Percentiles rank a stretch among this genome's conserved stretches.
Conservation (phyloP, 1,140 invertebrate genomes). For the Teleopsis dalmanni region DNA sequence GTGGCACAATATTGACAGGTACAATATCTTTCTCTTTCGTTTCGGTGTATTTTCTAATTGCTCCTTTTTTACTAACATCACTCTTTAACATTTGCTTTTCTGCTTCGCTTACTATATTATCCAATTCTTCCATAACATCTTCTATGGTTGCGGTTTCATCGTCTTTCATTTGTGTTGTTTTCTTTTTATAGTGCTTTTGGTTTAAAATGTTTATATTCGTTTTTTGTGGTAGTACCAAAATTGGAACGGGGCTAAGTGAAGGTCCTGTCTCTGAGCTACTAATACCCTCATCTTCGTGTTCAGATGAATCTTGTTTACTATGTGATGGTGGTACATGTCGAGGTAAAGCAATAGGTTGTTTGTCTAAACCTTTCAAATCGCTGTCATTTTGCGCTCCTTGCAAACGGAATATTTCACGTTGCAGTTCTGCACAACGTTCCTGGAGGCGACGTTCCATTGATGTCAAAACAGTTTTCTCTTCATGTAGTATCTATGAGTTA, state of each 20-base stretch:
- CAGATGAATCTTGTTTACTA: slow-evolving; percentile 54
- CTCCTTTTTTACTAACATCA: slow-evolving; percentile 27
- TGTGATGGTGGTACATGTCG: slow-evolving; percentile 31
- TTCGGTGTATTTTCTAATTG: too few species aligned
- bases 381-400: slow-evolving; percentile 37
- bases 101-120: slow-evolving; percentile 77
- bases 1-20: slow-evolving; percentile 55
- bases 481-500: slow-evolving; percentile 69
- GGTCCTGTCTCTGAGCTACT: slow-evolving; percentile 65
- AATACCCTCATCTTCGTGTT: slow-evolving; percentile 77
- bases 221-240: slow-evolving; percentile 39
- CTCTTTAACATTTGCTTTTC: slow-evolving; percentile 56
- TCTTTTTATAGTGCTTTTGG: slow-evolving; percentile 17
- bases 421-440: slow-evolving; percentile 62
- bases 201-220: slow-evolving; percentile 33
- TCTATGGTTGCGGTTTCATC: slow-evolving; percentile 68
- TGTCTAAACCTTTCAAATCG: slow-evolving; percentile 34
- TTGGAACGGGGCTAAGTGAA: slow-evolving; percentile 58
- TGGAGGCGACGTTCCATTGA: slow-evolving; percentile 71
- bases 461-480: slow-evolving; percentile 66
- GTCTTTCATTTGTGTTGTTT: slow-evolving; percentile 7
- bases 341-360: slow-evolving; percentile 35
- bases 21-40: slow-evolving; percentile 52
- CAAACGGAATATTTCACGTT: slow-evolving; percentile 49
- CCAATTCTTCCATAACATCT: slow-evolving; percentile 76